Conservation (phyloP, 2,113 vertebrate species). For the Acinonyx jubatus region DNA sequence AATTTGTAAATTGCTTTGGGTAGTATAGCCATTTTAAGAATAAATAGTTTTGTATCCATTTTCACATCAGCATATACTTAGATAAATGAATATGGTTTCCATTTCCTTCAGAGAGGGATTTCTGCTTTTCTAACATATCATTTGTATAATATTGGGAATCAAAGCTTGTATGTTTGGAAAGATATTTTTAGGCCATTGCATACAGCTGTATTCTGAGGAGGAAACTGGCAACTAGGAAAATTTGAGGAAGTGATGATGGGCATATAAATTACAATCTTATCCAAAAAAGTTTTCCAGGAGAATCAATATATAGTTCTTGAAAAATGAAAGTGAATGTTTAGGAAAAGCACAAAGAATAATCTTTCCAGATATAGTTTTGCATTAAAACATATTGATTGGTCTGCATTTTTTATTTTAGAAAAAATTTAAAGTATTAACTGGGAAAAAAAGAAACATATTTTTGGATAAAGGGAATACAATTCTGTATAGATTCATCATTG, state of each 20-base stretch:
- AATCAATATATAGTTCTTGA: not conserved
- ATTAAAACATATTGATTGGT: not conserved
- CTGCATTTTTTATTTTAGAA: not conserved
- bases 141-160: not conserved
- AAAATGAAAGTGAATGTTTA: not conserved
- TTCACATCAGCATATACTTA: not conserved
- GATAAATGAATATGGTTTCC: not conserved
- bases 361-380: not conserved
- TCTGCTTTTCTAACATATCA: not conserved
- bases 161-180: not conserved
- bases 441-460: not conserved
- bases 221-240: not conserved
- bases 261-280: not conserved
- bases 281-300: not conserved
- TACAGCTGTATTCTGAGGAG: not conserved
- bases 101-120: not conserved
- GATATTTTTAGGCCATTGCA: not conserved
- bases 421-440: not conserved
- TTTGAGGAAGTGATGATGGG: not conserved
- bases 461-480: not conserved
- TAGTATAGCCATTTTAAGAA: too few relatives aligned
- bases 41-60: not conserved
- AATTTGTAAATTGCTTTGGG: too few relatives aligned
- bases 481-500: not conserved
- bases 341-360: not conserved